Percentiles rank a stretch among this genome's conserved stretches.
Conservation (phyloP, 2,888 invertebrate genomes). For the Acronicta psi region DNA sequence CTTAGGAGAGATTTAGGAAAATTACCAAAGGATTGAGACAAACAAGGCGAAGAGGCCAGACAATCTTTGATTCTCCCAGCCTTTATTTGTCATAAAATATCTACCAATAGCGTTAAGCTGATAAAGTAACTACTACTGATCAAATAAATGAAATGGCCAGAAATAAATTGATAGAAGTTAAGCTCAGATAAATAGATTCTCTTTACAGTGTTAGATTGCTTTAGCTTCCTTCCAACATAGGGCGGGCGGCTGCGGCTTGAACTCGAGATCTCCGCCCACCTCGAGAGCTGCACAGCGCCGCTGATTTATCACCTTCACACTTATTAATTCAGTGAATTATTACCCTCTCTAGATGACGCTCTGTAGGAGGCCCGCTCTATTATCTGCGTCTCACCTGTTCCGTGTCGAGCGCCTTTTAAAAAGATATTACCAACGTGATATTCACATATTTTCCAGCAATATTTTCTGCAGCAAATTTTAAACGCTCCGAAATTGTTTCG, state of each 20-base stretch:
- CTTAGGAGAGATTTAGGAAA: no score
- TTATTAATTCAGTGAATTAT: conserved; percentile 58
- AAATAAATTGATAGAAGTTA: conserved; percentile 15
- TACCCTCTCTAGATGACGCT: conserved; percentile 40
- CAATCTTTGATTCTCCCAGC: not conserved
- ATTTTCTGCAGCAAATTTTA: conserved; percentile 16
- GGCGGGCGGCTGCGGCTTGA: conserved; percentile 17
- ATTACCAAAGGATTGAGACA: no score
- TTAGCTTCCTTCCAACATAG: conserved; percentile 9
- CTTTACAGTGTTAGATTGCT: conserved; percentile 25
- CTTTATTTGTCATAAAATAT: not conserved
- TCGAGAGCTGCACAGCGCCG: conserved; percentile 37
- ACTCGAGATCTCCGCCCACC: conserved; percentile 14
- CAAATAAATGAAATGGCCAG: not conserved
- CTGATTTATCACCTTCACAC: conserved; percentile 56
- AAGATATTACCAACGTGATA: not conserved
- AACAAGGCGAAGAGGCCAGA: not conserved
- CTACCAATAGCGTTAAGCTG: not conserved
- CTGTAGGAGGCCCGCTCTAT: conserved; percentile 22
- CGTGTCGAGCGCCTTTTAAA: conserved; percentile 24
- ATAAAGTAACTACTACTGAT: conserved; percentile 1
- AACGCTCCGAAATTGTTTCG: conserved; percentile 3
- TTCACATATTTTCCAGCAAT: conserved; percentile 25
- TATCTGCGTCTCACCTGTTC: conserved; percentile 21
- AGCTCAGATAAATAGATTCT: conserved; percentile 21